phyloP scores from a whole-genome alignment of 2,888 invertebrate species.

The Hyles lineata region DNA sequence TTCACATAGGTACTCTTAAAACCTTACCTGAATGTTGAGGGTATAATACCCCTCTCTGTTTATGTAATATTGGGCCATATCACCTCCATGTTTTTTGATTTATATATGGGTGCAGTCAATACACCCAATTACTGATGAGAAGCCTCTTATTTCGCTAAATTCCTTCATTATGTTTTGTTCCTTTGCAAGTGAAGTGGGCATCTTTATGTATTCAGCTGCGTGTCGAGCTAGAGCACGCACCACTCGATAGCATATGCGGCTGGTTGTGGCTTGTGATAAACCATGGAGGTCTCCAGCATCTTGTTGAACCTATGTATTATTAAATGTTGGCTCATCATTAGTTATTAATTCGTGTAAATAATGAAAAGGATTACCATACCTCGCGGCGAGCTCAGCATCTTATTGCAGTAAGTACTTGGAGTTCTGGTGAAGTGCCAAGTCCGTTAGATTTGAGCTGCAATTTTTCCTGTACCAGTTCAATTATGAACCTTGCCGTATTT shows the following conservation, averaged over 20 bases:
- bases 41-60: background rate
- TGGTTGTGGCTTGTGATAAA: slow-evolving; percentile 26
- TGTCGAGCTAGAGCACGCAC: slow-evolving; percentile 15
- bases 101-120: background rate
- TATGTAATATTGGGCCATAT: background rate
- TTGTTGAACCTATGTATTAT: slow-evolving; percentile 20
- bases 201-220: background rate
- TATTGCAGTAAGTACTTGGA: slow-evolving; percentile 31
- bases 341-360: too few species aligned
- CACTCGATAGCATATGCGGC: slow-evolving; percentile 23
- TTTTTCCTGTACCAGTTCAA: slow-evolving; percentile 23
- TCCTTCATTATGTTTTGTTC: background rate
- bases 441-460: slow-evolving; percentile 25
- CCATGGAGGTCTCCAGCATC: slow-evolving; percentile 26
- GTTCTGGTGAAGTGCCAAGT: slow-evolving; percentile 31
- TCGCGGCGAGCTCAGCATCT: slow-evolving; percentile 27
- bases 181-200: slow-evolving; percentile 1
- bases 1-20: background rate
- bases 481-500: slow-evolving; percentile 1
- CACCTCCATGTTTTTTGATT: background rate
- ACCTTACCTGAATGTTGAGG: background rate
- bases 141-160: background rate
- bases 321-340: background rate
- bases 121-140: background rate
- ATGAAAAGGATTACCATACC: background rate